phyloP scores from a whole-genome alignment of 2,113 vertebrate species.

The Hydrolagus affinis region DNA sequence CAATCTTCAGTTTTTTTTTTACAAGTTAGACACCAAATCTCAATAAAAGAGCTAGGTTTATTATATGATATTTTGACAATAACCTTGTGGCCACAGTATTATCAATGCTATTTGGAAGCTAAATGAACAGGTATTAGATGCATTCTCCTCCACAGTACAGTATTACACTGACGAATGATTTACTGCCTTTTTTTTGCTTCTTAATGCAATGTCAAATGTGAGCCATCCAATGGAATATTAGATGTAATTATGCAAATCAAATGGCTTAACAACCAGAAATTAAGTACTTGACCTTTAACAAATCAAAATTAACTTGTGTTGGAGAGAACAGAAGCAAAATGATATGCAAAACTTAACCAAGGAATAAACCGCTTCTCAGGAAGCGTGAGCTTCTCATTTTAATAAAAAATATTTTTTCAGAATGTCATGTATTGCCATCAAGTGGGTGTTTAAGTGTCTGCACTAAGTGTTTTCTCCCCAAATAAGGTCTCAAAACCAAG shows the following conservation, averaged over 20 bases:
- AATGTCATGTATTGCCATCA: background rate
- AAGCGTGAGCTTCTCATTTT: background rate
- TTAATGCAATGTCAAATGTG: background rate
- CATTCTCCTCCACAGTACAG: background rate
- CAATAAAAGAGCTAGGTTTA: too few species aligned
- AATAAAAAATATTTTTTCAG: background rate
- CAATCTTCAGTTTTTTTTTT: background rate
- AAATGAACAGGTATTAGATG: background rate
- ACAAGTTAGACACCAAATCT: too few species aligned
- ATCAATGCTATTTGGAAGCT: background rate
- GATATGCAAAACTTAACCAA: background rate
- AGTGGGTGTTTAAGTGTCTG: background rate
- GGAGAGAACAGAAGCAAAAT: background rate
- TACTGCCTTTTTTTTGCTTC: background rate
- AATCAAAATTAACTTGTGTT: background rate
- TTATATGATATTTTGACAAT: background rate
- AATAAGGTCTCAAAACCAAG: too few species aligned
- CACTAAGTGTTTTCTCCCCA: background rate
- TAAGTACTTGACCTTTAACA: conserved; percentile 10
- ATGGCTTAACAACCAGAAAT: background rate
- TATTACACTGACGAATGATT: background rate
- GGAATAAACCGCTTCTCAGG: background rate
- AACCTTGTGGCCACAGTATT: background rate
- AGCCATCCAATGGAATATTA: background rate
- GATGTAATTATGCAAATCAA: conserved; percentile 6